These are phyloP conservation scores for cattle (Bos taurus) DNA, from an alignment of 2,113 vertebrate genomes.

Conservation along the genomic window ARS-UCD2.0 NC_037339.1:84805001-84805500, in stretches of 20 bases:
- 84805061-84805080: background rate
- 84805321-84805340: background rate
- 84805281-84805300: background rate
- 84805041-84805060: no score
- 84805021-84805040: background rate
- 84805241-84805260: background rate
- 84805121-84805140: no score
- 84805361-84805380: background rate
- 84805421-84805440: background rate
- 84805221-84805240: background rate
- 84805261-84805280: no score
- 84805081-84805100: background rate
- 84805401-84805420: background rate
- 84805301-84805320: background rate
- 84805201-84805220: background rate
- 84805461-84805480: background rate
- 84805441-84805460: background rate
- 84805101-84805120: background rate
- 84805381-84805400: rapidly evolving
- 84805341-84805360: background rate
- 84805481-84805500: background rate
- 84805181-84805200: background rate
- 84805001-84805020: background rate
- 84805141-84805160: background rate
- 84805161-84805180: background rate